Evolutionary conservation across 1,140 invertebrate genomes (phyloP).

Genomic region (Euura saliciscinereae): DNA sequence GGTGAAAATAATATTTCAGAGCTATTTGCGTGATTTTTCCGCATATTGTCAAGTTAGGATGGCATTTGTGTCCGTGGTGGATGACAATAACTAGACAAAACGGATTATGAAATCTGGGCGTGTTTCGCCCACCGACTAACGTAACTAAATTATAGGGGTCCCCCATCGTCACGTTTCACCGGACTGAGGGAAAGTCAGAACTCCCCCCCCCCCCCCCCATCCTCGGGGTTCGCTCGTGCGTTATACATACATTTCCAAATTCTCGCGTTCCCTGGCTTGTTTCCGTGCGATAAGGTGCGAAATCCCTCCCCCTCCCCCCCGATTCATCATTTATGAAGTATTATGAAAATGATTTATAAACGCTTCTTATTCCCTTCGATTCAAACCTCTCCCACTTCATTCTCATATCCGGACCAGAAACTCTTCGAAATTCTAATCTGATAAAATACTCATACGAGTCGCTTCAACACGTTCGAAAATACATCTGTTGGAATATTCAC

Average conservation of each 20-base stretch:
- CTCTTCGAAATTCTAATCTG: no score
- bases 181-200: neutral
- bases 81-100: neutral
- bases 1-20: no score
- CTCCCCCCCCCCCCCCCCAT: neutral
- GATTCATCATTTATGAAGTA: no score
- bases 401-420: no score
- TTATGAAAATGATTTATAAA: no score
- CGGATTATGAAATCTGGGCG: conserved; percentile 6
- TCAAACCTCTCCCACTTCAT: no score
- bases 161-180: neutral
- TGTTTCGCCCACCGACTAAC: neutral
- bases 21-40: neutral
- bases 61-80: neutral
- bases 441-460: no score
- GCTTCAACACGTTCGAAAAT: no score
- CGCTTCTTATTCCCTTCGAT: no score
- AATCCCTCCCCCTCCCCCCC: neutral
- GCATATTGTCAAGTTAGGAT: neutral
- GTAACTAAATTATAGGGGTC: neutral
- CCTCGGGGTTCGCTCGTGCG: neutral
- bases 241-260: neutral
- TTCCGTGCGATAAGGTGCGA: neutral
- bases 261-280: neutral
- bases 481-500: no score